Evolutionary conservation across 2,888 invertebrate species (phyloP).

Genomic region (Helleia helle): DNA sequence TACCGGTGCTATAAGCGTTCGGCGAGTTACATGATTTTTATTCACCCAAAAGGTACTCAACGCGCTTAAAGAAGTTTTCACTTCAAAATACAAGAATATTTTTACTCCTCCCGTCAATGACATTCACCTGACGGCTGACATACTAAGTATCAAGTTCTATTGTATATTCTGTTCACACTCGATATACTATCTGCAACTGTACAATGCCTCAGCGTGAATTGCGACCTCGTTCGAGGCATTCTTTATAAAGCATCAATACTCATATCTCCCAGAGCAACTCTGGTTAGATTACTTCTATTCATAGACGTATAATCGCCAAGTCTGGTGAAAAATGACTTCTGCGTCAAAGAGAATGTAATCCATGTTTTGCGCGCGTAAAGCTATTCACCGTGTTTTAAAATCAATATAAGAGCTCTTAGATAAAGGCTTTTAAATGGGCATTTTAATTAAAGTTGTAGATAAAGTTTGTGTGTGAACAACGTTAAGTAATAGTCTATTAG

Average conservation of each 20-base stretch:
- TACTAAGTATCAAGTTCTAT: too few species aligned
- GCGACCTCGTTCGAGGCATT: conserved; percentile 7
- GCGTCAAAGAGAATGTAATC: conserved; percentile 1
- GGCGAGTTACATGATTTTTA: too few species aligned
- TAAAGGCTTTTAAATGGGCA: too few species aligned
- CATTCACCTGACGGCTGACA: too few species aligned
- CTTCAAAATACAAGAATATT: too few species aligned
- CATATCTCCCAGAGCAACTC: conserved; percentile 8
- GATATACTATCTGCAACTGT: neutral
- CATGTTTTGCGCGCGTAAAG: neutral
- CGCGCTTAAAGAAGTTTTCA: too few species aligned
- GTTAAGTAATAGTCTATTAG: too few species aligned
- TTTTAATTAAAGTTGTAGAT: too few species aligned
- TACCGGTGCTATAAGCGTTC: too few species aligned
- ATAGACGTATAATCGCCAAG: conserved; percentile 1
- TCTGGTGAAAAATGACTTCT: conserved; percentile 3
- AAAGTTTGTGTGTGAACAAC: too few species aligned
- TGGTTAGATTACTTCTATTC: conserved; percentile 9
- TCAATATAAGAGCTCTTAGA: neutral
- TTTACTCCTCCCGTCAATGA: too few species aligned
- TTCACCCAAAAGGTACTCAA: too few species aligned
- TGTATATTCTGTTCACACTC: conserved; percentile 6
- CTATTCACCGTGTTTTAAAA: neutral
- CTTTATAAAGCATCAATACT: conserved; percentile 8
- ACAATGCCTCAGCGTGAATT: conserved; percentile 4